Base-by-base conservation (phyloP, 1,140 invertebrate species). In the Musca domestica region DNA sequence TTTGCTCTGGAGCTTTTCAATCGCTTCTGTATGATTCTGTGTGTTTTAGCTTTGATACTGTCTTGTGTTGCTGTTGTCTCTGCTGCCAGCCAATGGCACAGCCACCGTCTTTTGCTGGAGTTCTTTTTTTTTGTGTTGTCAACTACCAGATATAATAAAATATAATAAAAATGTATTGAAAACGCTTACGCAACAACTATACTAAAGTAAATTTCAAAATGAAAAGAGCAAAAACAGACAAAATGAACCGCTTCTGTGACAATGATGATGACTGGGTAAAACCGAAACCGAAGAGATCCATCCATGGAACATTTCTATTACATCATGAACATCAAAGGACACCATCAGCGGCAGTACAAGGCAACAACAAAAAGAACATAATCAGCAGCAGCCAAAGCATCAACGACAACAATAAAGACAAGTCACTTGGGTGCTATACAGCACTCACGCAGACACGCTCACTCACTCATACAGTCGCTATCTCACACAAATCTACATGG, bases 101-200 rank as follows among this genome's bases (percentile, higher is more conserved):
- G n/a, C n/a, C n/a, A n/a, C n/a, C n/a, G 34, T 61, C 27, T 30
- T 34, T 34, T 34, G 17, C 7, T 61, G 17, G 17, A 19, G 27
- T 20, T 7, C 41, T 61, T 61, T 41, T 61, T 61, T n/a, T n/a
- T n/a, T n/a, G n/a, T n/a, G 56, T 61, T 61, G 56, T 61, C 56
- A 61, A 61, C 56, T 61, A 30, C 27, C 56, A 61, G 56, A 61
- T 61, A 61, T 20, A 20, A 22, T 61, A 61, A 61, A 34, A 61
- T 34, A 61, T 34, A 34, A 61, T 61, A 61, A 61, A 34, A n/a
- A n/a, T 61, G 56, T 61, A 61, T 61, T 41, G 56, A 61, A 61
- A 61, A 61, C 56, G 56, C 56, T 61, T 61, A 61, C 56, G 56
- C 56, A 61, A 61, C 56, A 34, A 41, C 4, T 30, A 30, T 30